These are phyloP conservation scores for Heliangelus exortis DNA, from an alignment of 2,797 vertebrate species.

Conservation along the genomic window DNA sequence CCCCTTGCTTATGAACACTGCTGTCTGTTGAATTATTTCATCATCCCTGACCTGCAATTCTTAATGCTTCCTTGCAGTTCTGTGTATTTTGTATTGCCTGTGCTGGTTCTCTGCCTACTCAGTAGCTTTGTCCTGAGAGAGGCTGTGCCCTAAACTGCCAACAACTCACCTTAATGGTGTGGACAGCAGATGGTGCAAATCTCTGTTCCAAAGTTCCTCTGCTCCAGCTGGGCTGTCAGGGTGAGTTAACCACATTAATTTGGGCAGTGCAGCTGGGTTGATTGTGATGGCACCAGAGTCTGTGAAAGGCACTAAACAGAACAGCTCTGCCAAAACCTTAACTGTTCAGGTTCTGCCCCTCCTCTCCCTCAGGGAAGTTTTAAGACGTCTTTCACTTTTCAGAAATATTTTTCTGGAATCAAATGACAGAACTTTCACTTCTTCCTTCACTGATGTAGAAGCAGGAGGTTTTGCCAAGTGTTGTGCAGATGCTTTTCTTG, in stretches of 20 bases:
- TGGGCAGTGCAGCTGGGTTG: not conserved
- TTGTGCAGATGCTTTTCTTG: not conserved
- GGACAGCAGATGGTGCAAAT: not conserved
- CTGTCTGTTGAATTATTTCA: not conserved
- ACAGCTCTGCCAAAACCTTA: not conserved
- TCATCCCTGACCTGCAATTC: not conserved
- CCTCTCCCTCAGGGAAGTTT: not conserved
- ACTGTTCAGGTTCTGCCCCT: not conserved
- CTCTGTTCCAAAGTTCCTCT: not conserved
- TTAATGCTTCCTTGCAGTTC: not conserved
- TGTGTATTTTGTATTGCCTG: not conserved
- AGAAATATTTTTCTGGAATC: not conserved
- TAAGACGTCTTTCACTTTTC: not conserved
- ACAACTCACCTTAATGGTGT: not conserved
- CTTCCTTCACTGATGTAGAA: not conserved
- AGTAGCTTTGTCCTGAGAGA: not conserved
- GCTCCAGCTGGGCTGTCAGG: not conserved
- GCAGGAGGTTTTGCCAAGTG: not conserved
- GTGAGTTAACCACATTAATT: not conserved
- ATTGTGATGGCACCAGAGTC: not conserved
- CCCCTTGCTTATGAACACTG: not conserved
- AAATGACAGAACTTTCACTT: not conserved
- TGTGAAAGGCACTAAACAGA: not conserved
- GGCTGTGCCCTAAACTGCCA: not conserved
- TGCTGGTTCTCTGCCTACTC: not conserved